These are phyloP conservation scores for Aratinga solstitialis DNA, from an alignment of 2,797 vertebrate genomes.

Conservation along the genomic window DNA sequence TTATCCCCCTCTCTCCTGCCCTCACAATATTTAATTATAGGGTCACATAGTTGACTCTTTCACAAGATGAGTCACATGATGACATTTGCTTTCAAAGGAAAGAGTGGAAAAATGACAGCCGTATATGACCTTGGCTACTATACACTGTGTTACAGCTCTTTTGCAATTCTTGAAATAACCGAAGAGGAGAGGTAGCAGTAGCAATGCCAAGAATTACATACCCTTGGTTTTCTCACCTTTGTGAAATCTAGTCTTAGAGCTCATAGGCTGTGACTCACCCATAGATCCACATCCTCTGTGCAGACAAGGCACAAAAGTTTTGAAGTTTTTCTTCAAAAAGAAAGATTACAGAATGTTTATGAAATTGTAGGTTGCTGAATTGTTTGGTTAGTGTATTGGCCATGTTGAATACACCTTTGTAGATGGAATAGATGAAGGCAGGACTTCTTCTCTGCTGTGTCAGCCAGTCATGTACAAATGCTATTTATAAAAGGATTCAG, in stretches of 20 bases:
- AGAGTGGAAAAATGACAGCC: neutral
- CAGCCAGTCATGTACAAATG: neutral
- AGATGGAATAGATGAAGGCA: neutral
- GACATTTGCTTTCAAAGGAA: neutral
- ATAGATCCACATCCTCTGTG: neutral
- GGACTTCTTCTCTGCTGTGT: neutral
- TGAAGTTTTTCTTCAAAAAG: neutral
- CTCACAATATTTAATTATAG: neutral
- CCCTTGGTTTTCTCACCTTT: neutral
- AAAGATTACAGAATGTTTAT: neutral
- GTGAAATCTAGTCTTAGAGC: neutral
- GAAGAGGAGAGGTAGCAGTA: neutral
- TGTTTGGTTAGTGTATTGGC: neutral
- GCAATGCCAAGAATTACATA: neutral
- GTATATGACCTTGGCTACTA: neutral
- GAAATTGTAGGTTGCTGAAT: neutral
- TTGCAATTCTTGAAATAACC: neutral
- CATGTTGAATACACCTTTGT: neutral
- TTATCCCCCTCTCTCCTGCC: neutral
- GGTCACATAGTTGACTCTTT: neutral
- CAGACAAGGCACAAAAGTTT: neutral
- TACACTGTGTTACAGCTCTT: neutral
- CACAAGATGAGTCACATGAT: neutral
- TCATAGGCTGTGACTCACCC: neutral
- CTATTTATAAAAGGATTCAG: conserved; percentile 21